Evolutionary conservation across 1,140 invertebrate species (phyloP), one percentile per base, ranked within the genome.

Genomic region (Tetragnatha versicolor): DNA sequence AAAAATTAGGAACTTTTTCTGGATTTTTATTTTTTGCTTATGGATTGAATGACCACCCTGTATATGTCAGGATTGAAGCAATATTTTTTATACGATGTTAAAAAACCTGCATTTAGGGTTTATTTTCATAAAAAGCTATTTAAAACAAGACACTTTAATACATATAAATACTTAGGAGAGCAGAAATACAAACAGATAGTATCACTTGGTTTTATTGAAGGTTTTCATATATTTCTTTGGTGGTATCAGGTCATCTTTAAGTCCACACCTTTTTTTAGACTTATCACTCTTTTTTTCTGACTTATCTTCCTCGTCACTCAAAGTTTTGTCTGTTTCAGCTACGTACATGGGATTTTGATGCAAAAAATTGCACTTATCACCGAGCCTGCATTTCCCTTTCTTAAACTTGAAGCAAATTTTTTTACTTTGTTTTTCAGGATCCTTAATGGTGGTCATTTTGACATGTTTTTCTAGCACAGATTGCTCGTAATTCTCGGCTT

Each of bases 381-480:
- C 95, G 87, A 95, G 96, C 37, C 93, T 89, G 84, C 96, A 98
- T 22, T 91, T 88, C 6, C 95, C 95, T 86, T 95, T 96, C 27
- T 93, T 89, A 85, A 95, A 95, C 87, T 96, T 97, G 92, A 93
- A 97, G 84, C 96, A 98, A 42, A 97, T 92, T 86, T 94, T 94
- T 82, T 91, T 92, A 0, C 95, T 93, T 89, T 83, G 92, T 90
- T 65, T 82, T 91, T 89, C 87, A 91, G 87, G 86, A 90, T 85
- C 88, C 91, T 63, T 72, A 3, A 65, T 22, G 82, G 88, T 89
- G 84, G 92, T 92, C 93, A 97, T 95, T 89, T 96, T 96, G 0
- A 97, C 95, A 85, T 97, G 95, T 83, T 95, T 95, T 83, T 97
- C 94, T 12, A 97, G 86, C 63, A 95, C 92, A 2, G 93, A 93